Evolutionary conservation across 2,797 vertebrate genomes (phyloP), one percentile per base, ranked within the genome.

Genomic region (Pseudochaenichthys georgianus): DNA sequence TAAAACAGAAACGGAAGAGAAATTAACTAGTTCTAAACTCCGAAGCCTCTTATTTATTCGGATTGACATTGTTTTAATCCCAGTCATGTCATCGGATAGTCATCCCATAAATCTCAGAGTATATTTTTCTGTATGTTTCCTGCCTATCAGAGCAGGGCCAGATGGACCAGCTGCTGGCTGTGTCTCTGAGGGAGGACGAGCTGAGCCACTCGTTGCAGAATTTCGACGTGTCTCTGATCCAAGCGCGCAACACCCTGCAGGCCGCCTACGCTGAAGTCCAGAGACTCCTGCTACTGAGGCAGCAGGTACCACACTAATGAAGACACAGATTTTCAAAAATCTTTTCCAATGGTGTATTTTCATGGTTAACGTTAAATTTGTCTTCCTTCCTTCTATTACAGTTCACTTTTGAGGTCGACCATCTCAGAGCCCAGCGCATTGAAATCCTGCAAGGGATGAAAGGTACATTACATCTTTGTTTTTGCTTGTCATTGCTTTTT

Each of bases 151-250:
- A 96, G 78, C 94, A 94, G 75, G 90, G 87, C 72, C 95, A 95
- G 54, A 94, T 99, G 90, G 96, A 97, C 81, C 94, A 96, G 74
- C 92, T 99, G 60, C 72, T 99, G 90, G 87, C 78, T 7, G 95
- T 99, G 87, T 99, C 97, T 0, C 87, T 97, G 85, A 93, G 89
- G 83, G 98, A 99, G 86, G 97, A 99, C 21, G 94, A 98, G 69
- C 86, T 99, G 70, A 97, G 85, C 82, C 93, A 88, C 59, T 95
- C 96, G 0, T 73, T 99, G 71, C 95, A 96, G 23, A 94, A 94
- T 23, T 79, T 98, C 85, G 97, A 99, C 68, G 87, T 57, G 48
- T 95, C 87, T 74, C 93, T 99, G 77, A 45, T 96, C 55, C 95
- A 95, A 80, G 96, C 97, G 0, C 96, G 96, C 15, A 92, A 93